Evolutionary conservation across 2,797 vertebrate genomes (phyloP).

Genomic region (Cuniculus paca): DNA sequence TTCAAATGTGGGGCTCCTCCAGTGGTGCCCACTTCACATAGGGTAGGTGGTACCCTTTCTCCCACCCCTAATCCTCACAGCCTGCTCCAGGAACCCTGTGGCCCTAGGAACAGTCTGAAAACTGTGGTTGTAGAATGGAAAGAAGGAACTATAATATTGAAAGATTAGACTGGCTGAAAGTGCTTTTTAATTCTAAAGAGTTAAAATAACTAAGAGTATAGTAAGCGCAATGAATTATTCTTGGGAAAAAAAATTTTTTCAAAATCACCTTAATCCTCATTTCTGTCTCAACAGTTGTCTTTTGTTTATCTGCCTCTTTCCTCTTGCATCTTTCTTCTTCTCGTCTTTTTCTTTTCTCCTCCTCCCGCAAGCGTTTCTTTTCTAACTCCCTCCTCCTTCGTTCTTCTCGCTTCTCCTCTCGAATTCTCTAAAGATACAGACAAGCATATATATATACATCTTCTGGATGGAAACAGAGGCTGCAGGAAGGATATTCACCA

Average conservation of each 20-base stretch:
- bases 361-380: slow-evolving; percentile 96
- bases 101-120: neutral
- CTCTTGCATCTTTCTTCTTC: slow-evolving; percentile 96
- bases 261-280: slow-evolving; percentile 95
- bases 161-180: neutral
- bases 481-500: slow-evolving; percentile 78
- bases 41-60: neutral
- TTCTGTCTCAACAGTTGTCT: slow-evolving; percentile 95
- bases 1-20: neutral
- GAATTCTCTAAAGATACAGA: slow-evolving; percentile 92
- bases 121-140: neutral
- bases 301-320: slow-evolving; percentile 96
- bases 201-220: neutral
- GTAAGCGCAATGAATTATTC: neutral
- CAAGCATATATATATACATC: slow-evolving; percentile 56
- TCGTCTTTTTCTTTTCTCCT: slow-evolving; percentile 96
- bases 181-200: neutral
- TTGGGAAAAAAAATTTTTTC: neutral
- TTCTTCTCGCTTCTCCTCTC: slow-evolving; percentile 98
- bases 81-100: neutral
- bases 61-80: neutral
- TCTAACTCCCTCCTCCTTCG: slow-evolving; percentile 95
- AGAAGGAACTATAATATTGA: neutral
- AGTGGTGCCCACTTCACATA: too few species aligned
- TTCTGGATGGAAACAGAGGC: slow-evolving; percentile 37